A percentile compares a stretch with the other conserved stretches of the same genome.
Conservation (phyloP, 2,113 vertebrate species). For the Burhinus bistriatus region DNA sequence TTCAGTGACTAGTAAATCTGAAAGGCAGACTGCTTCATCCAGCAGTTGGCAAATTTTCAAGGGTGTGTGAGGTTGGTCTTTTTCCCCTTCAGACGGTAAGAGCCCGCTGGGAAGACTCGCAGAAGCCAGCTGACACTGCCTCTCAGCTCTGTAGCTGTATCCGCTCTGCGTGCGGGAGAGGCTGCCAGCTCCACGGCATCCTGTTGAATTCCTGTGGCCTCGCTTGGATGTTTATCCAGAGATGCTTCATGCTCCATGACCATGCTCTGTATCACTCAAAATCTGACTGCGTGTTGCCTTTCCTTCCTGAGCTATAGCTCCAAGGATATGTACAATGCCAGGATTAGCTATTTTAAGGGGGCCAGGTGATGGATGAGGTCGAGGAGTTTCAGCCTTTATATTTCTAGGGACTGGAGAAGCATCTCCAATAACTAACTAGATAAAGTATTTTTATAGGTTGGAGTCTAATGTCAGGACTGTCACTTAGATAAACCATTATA, state of each 20-base stretch:
- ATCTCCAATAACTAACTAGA: background rate
- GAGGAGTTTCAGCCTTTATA: background rate
- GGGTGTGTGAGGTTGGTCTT: background rate
- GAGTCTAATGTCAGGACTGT: background rate
- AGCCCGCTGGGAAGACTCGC: rapidly evolving
- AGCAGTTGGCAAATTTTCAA: background rate
- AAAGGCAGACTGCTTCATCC: background rate
- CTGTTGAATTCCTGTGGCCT: background rate
- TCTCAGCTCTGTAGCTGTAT: background rate
- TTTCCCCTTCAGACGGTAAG: background rate
- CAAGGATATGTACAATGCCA: background rate
- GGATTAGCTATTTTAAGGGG: background rate
- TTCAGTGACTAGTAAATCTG: background rate
- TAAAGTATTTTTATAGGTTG: background rate
- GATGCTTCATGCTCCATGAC: background rate
- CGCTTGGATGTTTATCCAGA: background rate
- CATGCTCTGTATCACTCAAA: background rate
- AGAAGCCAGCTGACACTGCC: background rate
- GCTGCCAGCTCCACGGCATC: background rate
- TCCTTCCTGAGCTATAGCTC: background rate
- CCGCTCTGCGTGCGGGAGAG: background rate
- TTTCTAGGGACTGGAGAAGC: background rate
- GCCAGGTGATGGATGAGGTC: background rate
- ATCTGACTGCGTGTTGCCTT: background rate
- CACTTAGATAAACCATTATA: background rate